Evolutionary conservation across 2,113 vertebrate genomes (phyloP), one percentile per base, ranked within the genome.

Genomic region (Osmerus eperlanus): DNA sequence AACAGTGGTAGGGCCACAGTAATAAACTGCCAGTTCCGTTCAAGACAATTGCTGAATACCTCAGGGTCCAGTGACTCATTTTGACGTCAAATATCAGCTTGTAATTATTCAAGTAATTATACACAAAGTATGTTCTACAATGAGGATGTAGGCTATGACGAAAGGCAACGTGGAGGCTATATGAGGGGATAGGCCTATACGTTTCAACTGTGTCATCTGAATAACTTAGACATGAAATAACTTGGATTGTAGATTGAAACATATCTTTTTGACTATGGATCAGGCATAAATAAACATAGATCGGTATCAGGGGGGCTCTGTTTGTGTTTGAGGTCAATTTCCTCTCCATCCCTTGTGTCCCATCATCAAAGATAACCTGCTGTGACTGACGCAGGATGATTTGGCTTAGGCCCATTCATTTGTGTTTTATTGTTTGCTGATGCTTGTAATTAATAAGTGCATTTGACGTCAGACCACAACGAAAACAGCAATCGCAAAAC

Each of bases 271-370:
- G 18, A 51, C 62, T 64, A n/a, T 15, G 63, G 18, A 84, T 83
- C 70, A 76, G 81, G 70, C 75, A 28, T 21, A 64, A 32, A 60
- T 65, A 65, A 79, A 82, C 79, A 79, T 76, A 86, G 75, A 79
- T 81, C 54, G n/a, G 64, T 68, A 70, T 73, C 81, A 83, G 76
- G 59, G 41, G 70, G 25, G 70, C 72, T 77, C 74, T 71, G 80
- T 65, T 78, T 76, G n/a, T 73, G 12, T 77, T 81, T 68, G 84
- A 72, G 85, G 86, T 87, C 85, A 89, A 90, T 90, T 84, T 91
- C 91, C 91, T 89, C 81, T 80, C 28, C 8, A 0, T 3, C 77
- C 32, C 68, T 69, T 83, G 88, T 89, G 89, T 90, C 73, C 59
- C 32, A 74, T 85, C 89, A 89, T 91, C 89, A 55, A 71, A 60